A percentile compares a stretch with the other conserved stretches of the same genome.
Evolutionary conservation across 2,113 vertebrate genomes (phyloP).

Genomic region (Neoarius graeffei): DNA sequence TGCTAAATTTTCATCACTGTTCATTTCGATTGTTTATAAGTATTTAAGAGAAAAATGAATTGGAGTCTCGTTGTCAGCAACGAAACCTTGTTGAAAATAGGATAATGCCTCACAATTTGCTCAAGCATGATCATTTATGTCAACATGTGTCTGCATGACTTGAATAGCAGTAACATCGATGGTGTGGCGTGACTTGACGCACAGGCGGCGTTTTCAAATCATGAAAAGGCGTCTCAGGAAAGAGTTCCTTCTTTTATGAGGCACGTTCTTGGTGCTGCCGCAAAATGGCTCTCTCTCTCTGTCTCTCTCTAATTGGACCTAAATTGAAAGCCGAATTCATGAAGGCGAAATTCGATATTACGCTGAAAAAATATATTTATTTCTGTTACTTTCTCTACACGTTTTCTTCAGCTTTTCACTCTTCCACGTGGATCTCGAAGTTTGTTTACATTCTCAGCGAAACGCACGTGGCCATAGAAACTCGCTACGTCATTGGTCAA

Average conservation of each 20-base stretch:
- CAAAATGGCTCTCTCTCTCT: background rate
- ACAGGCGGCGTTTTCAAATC: no score
- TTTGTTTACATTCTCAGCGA: constrained; percentile 73
- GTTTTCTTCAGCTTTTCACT: background rate
- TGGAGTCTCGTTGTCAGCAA: background rate
- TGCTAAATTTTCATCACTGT: background rate
- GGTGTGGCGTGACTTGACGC: background rate
- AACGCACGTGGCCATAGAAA: constrained; percentile 62
- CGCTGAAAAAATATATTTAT: background rate
- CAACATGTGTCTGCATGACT: background rate
- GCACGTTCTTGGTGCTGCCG: no score
- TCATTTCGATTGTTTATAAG: background rate
- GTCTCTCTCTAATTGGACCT: background rate
- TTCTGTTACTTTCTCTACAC: background rate
- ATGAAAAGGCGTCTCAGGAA: no score
- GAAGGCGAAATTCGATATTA: background rate
- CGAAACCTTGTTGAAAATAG: no score
- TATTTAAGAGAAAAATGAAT: background rate
- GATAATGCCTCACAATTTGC: no score
- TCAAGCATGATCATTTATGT: background rate
- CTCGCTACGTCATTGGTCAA: constrained; percentile 46
- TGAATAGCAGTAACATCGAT: background rate
- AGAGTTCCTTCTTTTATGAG: no score
- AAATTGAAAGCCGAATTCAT: background rate
- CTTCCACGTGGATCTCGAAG: background rate